A percentile compares a stretch with the other conserved stretches of the same genome.
Evolutionary conservation across 53 echinoderm and acorn worm species (phyloP).

Genomic region (Mesocentrotus franciscanus): DNA sequence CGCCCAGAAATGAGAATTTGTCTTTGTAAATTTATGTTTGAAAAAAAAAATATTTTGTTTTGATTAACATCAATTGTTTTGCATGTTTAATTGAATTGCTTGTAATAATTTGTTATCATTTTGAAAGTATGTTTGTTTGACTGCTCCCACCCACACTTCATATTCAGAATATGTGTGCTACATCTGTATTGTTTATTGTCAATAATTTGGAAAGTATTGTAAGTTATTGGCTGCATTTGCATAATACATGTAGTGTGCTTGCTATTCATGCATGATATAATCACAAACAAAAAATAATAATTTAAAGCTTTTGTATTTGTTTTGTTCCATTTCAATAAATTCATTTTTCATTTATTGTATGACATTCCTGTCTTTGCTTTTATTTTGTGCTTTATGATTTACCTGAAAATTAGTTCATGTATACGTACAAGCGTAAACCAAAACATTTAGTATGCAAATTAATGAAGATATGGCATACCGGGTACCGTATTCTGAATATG

Average conservation of each 20-base stretch:
- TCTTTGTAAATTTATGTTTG: background rate
- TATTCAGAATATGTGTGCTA: conserved; percentile 18
- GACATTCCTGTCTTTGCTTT: background rate
- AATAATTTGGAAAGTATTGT: background rate
- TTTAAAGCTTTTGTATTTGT: background rate
- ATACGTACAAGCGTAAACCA: background rate
- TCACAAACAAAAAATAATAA: background rate
- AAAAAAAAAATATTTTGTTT: background rate
- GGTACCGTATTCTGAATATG: conserved; percentile 36
- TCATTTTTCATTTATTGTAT: background rate
- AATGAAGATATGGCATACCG: background rate
- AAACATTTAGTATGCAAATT: background rate
- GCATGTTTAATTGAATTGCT: background rate
- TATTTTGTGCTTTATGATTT: conserved; percentile 36
- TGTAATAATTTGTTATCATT: background rate
- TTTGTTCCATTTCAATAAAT: conserved; percentile 26
- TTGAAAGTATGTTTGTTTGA: background rate
- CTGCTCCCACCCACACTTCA: background rate
- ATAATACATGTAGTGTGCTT: background rate
- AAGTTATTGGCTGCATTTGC: background rate
- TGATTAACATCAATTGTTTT: background rate
- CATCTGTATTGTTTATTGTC: background rate
- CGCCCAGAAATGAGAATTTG: background rate
- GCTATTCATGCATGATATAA: conserved; percentile 30
- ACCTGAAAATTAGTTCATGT: background rate